These are phyloP conservation scores for Drosophila murphyi DNA, from an alignment of 1,140 invertebrate species.

Conservation along the genomic window DNA sequence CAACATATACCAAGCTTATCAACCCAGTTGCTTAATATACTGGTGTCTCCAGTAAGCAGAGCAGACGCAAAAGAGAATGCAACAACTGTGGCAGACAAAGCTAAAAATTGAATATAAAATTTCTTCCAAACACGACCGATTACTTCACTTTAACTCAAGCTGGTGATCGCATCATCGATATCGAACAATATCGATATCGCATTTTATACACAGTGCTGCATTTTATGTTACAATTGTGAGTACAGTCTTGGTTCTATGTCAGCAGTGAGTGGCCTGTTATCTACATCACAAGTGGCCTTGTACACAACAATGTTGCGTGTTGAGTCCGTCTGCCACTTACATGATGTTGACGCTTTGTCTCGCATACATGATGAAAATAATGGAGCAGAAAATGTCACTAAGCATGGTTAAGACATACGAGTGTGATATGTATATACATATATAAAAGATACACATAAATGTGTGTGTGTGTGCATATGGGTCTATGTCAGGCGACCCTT, in stretches of 20 bases:
- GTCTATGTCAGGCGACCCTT: background rate
- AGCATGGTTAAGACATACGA: conserved; percentile 61
- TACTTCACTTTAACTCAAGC: no score
- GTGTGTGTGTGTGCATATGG: conserved; percentile 23
- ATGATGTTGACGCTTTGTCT: conserved; percentile 82
- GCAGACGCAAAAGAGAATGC: conserved; percentile 24
- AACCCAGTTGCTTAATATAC: conserved; percentile 69
- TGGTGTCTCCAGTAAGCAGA: conserved; percentile 62
- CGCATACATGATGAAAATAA: conserved; percentile 83
- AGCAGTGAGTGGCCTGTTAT: no score
- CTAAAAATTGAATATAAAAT: no score
- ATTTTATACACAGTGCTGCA: no score
- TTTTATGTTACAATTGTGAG: no score
- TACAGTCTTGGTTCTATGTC: no score
- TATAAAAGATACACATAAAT: conserved; percentile 1
- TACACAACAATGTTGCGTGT: conserved; percentile 47
- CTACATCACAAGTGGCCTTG: no score
- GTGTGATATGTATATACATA: conserved; percentile 2
- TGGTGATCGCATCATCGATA: no score
- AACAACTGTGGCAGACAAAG: conserved; percentile 37
- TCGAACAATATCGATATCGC: no score
- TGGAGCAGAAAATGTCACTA: conserved; percentile 82
- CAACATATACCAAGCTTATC: background rate
- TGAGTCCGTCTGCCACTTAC: conserved; percentile 63
- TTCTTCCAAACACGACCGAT: no score